Evolutionary conservation across 2,113 vertebrate species (phyloP), one percentile per base, ranked within the genome.

Genomic region (Triplophysa siluroides): DNA sequence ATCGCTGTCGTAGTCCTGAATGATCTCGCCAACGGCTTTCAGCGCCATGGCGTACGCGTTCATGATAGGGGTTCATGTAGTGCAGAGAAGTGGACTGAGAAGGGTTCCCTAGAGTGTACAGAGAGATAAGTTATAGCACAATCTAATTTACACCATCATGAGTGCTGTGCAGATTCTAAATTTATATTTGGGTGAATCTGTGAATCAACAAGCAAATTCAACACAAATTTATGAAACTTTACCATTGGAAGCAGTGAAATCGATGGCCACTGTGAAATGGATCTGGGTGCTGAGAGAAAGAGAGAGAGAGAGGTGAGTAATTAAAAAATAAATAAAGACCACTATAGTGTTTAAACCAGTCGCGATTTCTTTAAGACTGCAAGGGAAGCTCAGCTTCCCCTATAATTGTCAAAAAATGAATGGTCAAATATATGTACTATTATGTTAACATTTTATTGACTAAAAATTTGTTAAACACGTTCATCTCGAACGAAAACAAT

Each of bases 31-130:
- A 0, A 97, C 96, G 0, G 96, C 96, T n/a, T 94, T 95, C 82
- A 98, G 92, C 0, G 96, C 96, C 94, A 98, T 94, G 47, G 96
- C 93, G 0, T 98, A 98, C 41, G 96, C 96, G 7, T 97, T 98
- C 93, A 96, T 98, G 96, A 93, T 96, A 98, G 2, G 96, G 96
- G 88, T 96, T 98, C 96, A 97, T 96, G 90, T 98, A 98, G 91
- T 98, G 96, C 52, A 97, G 93, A 0, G 96, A 98, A 0, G 96
- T 97, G 85, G 96, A 96, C 89, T 98, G 96, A 0, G 96, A 97
- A 3, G 94, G 96, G 88, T 96, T 98, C 79, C 95, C 96, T 83
- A 24, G 26, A 54, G 41, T 84, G 82, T 66, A 84, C 85, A 78
- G 85, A 72, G 72, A 86, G 79, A 52, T 8, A 61, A 38, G 50